Percentiles rank a stretch among this genome's conserved stretches.
These are phyloP conservation scores for Prunella fulvescens DNA, from an alignment of 2,113 vertebrate genomes.

Conservation along the genomic window DNA sequence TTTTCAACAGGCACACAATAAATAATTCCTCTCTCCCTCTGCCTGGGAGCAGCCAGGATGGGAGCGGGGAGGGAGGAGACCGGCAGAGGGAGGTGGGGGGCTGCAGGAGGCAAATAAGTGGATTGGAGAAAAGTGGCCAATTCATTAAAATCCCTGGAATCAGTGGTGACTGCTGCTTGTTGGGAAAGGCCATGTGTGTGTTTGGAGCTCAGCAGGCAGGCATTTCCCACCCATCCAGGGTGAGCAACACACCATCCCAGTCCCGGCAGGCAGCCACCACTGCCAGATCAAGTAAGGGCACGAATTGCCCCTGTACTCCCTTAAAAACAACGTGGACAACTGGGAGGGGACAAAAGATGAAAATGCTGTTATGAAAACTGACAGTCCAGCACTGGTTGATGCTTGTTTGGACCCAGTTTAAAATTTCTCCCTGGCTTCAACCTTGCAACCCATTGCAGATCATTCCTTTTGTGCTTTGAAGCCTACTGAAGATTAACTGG, in stretches of 20 bases:
- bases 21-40: slow-evolving; percentile 77
- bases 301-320: fast-evolving
- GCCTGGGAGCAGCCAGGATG: slow-evolving; percentile 56
- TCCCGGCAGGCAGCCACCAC: fast-evolving
- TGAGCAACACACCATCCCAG: fast-evolving
- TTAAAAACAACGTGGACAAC: fast-evolving
- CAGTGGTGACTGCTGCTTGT: neutral
- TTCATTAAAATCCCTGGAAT: slow-evolving; percentile 38
- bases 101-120: slow-evolving; percentile 35
- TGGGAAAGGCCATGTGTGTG: neutral
- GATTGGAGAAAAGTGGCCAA: slow-evolving; percentile 2
- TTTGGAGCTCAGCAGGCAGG: neutral
- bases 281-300: fast-evolving
- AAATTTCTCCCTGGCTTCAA: neutral
- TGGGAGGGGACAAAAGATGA: neutral
- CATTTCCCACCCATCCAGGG: neutral
- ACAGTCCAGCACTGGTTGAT: neutral
- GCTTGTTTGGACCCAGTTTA: neutral
- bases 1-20: slow-evolving; percentile 83
- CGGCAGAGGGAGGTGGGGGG: neutral
- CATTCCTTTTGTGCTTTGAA: neutral
- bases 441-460: neutral
- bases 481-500: neutral
- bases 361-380: neutral
- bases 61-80: slow-evolving; percentile 44